These are phyloP conservation scores for Melanocharis versteri DNA, from an alignment of 2,113 vertebrate species.

Conservation along the genomic window DNA sequence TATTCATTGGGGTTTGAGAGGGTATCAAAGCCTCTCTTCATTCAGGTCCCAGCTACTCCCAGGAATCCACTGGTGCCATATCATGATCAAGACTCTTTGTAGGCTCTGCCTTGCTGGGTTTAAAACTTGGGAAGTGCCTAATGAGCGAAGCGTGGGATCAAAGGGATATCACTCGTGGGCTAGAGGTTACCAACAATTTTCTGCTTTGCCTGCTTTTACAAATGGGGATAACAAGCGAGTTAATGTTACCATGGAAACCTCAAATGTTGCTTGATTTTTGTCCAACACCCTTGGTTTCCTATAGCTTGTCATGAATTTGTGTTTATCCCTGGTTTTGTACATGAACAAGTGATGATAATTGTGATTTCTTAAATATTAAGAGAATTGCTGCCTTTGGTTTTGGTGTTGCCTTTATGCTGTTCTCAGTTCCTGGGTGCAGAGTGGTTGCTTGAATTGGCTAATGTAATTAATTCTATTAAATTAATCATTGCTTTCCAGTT, in stretches of 20 bases:
- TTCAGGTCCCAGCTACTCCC: neutral
- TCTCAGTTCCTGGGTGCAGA: neutral
- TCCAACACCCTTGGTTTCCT: neutral
- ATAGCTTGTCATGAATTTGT: neutral
- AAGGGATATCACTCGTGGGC: fast-evolving
- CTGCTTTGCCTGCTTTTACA: neutral
- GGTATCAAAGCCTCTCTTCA: neutral
- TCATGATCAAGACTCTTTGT: neutral
- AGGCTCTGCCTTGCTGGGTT: neutral
- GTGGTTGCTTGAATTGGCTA: neutral
- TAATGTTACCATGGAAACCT: neutral
- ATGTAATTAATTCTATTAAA: neutral
- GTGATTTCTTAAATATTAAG: neutral
- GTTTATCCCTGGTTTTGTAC: neutral
- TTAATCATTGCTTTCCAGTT: neutral
- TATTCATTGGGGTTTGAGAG: neutral
- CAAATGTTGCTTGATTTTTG: neutral
- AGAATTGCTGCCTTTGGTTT: neutral
- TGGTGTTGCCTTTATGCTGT: neutral
- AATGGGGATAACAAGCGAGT: neutral
- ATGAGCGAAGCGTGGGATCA: neutral
- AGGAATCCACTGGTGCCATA: neutral
- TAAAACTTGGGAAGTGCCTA: neutral
- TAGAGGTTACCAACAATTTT: neutral
- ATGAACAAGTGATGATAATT: neutral